A percentile compares a stretch with the other conserved stretches of the same genome.
Evolutionary conservation across 1,140 invertebrate genomes (phyloP).

Genomic region (Papilio aristodemus): DNA sequence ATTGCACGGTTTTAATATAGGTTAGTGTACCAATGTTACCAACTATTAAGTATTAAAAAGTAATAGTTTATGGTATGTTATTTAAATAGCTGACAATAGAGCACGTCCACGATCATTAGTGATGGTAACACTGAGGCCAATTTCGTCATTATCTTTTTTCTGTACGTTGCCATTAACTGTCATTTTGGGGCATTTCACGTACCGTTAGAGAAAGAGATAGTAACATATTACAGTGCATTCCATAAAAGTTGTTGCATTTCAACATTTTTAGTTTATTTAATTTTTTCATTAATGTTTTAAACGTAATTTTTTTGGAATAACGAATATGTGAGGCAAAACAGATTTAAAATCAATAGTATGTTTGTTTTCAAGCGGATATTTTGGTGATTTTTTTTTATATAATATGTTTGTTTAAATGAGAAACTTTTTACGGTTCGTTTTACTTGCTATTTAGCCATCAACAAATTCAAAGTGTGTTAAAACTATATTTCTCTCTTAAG

Average conservation of each 20-base stretch:
- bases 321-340: no score
- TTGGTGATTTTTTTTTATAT: no score
- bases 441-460: no score
- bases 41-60: conserved; percentile 39
- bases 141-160: conserved; percentile 58
- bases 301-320: no score
- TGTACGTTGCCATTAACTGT: conserved; percentile 63
- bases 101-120: conserved; percentile 56
- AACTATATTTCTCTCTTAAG: no score
- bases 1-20: neutral
- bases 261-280: neutral
- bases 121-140: conserved; percentile 49
- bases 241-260: conserved; percentile 35
- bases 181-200: conserved; percentile 67
- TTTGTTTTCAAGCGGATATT: no score
- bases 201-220: conserved; percentile 58
- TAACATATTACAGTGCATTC: conserved; percentile 31
- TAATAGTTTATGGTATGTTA: conserved; percentile 46
- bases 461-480: no score
- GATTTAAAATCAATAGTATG: no score
- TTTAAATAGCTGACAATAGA: conserved; percentile 63
- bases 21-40: conserved; percentile 20
- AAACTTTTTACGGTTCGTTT: no score
- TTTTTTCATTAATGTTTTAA: no score
- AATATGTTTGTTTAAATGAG: no score